These are phyloP conservation scores for Flexamia atlantica DNA, from an alignment of 2,888 invertebrate species.

Conservation along the genomic window DNA sequence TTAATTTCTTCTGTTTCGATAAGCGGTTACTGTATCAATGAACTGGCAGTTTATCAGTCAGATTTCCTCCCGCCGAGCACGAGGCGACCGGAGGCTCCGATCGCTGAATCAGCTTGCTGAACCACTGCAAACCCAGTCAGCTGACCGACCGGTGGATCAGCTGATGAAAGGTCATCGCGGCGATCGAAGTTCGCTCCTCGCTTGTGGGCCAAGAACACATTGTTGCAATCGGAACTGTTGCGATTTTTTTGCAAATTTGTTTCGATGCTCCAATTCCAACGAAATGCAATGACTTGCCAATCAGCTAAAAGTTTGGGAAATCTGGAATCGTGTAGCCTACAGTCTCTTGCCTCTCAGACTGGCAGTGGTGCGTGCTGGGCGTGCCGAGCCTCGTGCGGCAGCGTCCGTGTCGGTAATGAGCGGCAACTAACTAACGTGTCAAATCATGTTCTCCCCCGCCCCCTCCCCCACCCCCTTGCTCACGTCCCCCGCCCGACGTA, in stretches of 20 bases:
- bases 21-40: conserved; percentile 2
- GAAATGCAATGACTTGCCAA: no score
- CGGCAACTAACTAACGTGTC: not conserved
- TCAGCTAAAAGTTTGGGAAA: no score
- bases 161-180: not conserved
- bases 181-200: conserved; percentile 21
- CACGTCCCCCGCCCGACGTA: no score
- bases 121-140: not conserved
- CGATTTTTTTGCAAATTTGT: not conserved
- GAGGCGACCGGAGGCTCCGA: not conserved
- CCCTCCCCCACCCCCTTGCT: not conserved
- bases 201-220: conserved; percentile 22
- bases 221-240: conserved; percentile 2
- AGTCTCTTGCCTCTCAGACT: no score
- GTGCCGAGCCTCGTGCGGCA: not conserved
- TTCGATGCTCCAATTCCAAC: not conserved
- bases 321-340: no score
- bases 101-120: not conserved
- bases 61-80: not conserved
- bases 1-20: not conserved
- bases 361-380: not conserved
- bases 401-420: not conserved
- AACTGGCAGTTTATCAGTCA: not conserved
- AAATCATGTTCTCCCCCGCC: not conserved
- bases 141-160: not conserved